Evolutionary conservation across 2,888 invertebrate genomes (phyloP), one percentile per base, ranked within the genome.

Genomic region (Microplitis deprimator): DNA sequence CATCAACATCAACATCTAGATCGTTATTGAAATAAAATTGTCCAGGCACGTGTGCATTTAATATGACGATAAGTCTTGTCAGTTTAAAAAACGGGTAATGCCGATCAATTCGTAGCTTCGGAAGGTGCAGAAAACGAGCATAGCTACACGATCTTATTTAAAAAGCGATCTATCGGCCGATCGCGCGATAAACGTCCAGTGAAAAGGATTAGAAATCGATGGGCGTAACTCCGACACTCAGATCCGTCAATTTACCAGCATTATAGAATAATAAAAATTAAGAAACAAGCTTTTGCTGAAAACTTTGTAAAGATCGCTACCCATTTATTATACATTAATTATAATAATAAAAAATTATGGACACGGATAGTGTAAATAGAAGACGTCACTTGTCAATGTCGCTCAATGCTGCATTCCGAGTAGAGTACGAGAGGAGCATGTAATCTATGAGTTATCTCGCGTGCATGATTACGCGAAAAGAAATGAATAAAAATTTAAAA

Each of bases 201-300:
- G 73, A 77, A 65, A 78, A 69, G 76, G 76, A 81, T 82, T 82
- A 82, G 81, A 82, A 82, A 82, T 81, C 82, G 78, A 75, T 69
- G 69, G 73, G 77, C 65, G 73, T 75, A 59, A 59, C 65, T 73
- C 13, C 78, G 68, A 75, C 70, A 77, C 76, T 62, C 60, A 67
- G 20, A 73, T 62, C 68, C 68, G 59, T 69, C n/a, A 16, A 41
- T 69, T 60, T 38, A 40, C 50, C 62, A 29, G 16, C 65, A 20
- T 40, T 65, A 17, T 29, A 39, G 29, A 60, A 40, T 39, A 73
- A 60, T 62, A 68, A 68, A 6, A 39, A 50, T 20, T 64, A 64
- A 10, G 16, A 68, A 59, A 50, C 50, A 50, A 50, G 50, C 50
- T 50, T 50, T 50, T 13, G 50, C 50, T 50, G 50, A 50, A 29